phyloP scores from a whole-genome alignment of 2,888 invertebrate species.

The Chloroclysta siterata region DNA sequence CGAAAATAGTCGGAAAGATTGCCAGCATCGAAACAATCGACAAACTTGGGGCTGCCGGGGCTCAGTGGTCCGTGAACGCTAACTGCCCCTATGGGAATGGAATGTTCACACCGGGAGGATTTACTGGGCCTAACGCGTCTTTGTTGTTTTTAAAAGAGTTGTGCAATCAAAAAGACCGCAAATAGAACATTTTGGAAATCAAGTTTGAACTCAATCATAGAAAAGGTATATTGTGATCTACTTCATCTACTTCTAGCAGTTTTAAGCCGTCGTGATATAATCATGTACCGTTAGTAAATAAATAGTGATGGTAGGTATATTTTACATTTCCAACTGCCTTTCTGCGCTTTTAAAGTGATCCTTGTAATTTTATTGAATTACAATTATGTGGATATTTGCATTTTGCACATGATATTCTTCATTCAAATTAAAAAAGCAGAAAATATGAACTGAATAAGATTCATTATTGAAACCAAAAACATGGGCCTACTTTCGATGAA shows the following conservation, averaged over 20 bases:
- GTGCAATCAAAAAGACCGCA: constrained; percentile 7
- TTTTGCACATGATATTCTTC: no score
- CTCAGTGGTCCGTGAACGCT: constrained; percentile 37
- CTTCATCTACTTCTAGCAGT: no score
- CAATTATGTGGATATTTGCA: no score
- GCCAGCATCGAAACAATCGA: constrained; percentile 42
- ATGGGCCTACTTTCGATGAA: constrained; percentile 24
- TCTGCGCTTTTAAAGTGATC: no score
- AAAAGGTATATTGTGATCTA: no score
- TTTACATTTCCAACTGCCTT: no score
- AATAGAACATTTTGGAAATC: not conserved
- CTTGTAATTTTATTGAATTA: not conserved
- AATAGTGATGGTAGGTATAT: no score
- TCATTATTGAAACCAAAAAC: constrained; percentile 32
- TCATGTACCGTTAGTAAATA: no score
- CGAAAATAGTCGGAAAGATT: constrained; percentile 37
- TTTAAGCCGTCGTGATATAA: no score
- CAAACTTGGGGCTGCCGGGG: constrained; percentile 32
- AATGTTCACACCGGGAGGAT: constrained; percentile 36
- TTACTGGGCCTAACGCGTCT: constrained; percentile 34
- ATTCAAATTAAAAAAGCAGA: no score
- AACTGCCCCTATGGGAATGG: constrained; percentile 44
- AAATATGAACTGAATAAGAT: constrained; percentile 12
- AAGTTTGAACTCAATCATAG: constrained; percentile 2
- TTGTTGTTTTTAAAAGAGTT: constrained; percentile 21